These are phyloP conservation scores for Linnaemya vulpina DNA, from an alignment of 2,888 invertebrate species.

Conservation along the genomic window DNA sequence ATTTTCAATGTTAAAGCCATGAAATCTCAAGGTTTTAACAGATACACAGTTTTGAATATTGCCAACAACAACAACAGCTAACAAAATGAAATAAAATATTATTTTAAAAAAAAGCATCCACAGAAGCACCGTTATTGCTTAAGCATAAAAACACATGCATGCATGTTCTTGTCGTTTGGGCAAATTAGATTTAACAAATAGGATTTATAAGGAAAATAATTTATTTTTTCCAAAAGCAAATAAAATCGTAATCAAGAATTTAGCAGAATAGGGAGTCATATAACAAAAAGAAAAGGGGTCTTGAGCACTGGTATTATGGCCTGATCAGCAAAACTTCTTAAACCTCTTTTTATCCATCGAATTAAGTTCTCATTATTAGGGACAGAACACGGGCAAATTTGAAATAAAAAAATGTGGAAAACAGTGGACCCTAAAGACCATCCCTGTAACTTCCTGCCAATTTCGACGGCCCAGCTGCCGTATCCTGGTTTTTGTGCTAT, in stretches of 20 bases:
- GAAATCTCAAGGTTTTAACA: slow-evolving; percentile 53
- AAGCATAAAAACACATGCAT: slow-evolving; percentile 3
- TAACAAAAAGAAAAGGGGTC: background rate
- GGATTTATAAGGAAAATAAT: background rate
- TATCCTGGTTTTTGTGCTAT: too few species aligned
- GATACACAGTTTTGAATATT: slow-evolving; percentile 31
- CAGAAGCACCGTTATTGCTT: slow-evolving; percentile 26
- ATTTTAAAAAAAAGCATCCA: background rate
- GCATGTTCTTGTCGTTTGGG: background rate
- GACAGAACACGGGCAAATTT: too few species aligned
- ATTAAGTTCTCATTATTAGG: too few species aligned
- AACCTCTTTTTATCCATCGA: too few species aligned
- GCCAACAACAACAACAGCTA: too few species aligned
- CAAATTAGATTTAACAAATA: background rate
- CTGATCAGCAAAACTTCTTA: too few species aligned
- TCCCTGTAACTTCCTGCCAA: too few species aligned
- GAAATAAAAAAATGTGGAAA: too few species aligned
- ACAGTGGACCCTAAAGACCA: too few species aligned
- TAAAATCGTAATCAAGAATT: background rate
- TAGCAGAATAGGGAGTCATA: background rate
- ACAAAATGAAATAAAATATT: slow-evolving; percentile 26
- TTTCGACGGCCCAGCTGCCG: too few species aligned
- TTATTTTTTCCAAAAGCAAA: slow-evolving; percentile 10
- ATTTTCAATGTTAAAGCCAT: slow-evolving; percentile 62
- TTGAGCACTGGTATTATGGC: too few species aligned